Conservation (phyloP, 2,113 vertebrate species). For the Onychostoma macrolepis region DNA sequence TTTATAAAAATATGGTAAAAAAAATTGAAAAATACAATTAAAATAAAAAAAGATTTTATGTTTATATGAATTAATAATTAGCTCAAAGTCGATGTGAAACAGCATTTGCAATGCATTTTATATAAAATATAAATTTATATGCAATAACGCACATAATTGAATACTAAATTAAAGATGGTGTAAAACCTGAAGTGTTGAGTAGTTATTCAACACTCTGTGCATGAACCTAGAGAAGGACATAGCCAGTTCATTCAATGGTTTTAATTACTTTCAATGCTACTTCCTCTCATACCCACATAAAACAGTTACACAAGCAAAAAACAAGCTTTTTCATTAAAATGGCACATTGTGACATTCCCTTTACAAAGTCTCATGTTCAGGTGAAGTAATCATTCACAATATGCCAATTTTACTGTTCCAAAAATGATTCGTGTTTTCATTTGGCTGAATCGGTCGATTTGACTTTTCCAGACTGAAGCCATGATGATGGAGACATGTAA, state of each 20-base stretch:
- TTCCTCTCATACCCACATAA: neutral
- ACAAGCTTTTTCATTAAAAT: neutral
- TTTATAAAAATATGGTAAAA: no score
- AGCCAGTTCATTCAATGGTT: neutral
- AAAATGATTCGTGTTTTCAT: neutral
- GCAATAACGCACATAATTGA: neutral
- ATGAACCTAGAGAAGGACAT: neutral
- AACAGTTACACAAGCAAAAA: conserved; percentile 10
- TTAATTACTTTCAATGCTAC: conserved; percentile 39
- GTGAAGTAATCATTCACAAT: conserved; percentile 24
- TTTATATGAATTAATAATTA: no score
- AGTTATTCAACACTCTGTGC: neutral
- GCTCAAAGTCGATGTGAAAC: neutral
- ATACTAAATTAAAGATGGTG: neutral
- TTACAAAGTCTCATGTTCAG: conserved; percentile 7
- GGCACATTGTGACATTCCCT: neutral
- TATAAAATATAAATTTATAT: neutral
- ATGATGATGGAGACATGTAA: neutral
- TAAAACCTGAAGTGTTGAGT: neutral
- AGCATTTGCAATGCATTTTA: neutral
- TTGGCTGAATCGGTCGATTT: neutral
- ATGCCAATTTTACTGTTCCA: neutral
- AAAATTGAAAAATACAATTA: no score
- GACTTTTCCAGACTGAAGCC: neutral
- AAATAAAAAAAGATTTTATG: no score